These are phyloP conservation scores for Garra rufa DNA, from an alignment of 2,113 vertebrate genomes.

Conservation along the genomic window DNA sequence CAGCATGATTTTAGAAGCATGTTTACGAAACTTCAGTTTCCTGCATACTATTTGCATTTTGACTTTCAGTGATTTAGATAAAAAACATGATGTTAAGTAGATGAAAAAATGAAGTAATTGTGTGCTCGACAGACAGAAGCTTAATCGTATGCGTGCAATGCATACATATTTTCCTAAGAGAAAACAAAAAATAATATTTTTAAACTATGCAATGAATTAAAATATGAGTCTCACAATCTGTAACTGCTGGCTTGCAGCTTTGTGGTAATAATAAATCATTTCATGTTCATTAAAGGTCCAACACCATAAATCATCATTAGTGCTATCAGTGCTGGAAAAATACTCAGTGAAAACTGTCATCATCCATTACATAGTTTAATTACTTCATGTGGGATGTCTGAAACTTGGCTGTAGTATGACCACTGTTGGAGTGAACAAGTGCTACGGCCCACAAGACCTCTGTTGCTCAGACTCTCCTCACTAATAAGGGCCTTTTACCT, in stretches of 20 bases:
- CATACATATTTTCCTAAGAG: neutral
- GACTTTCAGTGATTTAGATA: neutral
- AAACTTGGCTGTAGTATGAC: neutral
- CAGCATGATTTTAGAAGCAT: too few relatives aligned
- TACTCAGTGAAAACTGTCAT: conserved; percentile 67
- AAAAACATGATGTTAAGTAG: neutral
- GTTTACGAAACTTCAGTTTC: too few relatives aligned
- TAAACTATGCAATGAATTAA: conserved; percentile 44
- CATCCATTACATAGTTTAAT: conserved; percentile 62
- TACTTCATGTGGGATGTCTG: conserved; percentile 46
- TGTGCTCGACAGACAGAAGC: neutral
- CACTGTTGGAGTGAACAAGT: neutral
- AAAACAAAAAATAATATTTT: conserved; percentile 8
- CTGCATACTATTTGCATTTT: neutral
- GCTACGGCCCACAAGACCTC: neutral
- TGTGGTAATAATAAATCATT: conserved; percentile 64
- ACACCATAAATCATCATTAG: conserved; percentile 69
- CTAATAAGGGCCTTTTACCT: neutral
- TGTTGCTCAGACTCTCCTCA: neutral
- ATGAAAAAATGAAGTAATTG: neutral
- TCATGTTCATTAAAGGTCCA: conserved; percentile 55
- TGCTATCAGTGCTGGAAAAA: conserved; percentile 64
- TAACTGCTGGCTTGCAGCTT: conserved; percentile 60
- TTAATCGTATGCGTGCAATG: conserved; percentile 1
- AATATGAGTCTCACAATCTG: conserved; percentile 66